Conservation (phyloP, 1,140 invertebrate species). For the Araneus ventricosus region DNA sequence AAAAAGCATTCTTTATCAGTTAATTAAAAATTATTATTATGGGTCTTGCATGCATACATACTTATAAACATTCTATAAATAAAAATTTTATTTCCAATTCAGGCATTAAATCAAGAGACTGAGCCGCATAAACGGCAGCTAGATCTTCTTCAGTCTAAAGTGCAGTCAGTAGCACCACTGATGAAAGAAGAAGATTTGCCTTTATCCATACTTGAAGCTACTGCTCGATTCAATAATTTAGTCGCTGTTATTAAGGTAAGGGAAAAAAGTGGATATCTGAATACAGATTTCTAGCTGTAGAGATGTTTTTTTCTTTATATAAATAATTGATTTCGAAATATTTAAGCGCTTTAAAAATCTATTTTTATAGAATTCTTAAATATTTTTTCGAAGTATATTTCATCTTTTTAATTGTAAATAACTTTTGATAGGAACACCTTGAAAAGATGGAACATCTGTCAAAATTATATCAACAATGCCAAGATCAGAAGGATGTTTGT, state of each 20-base stretch:
- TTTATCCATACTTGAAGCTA: conserved; percentile 83
- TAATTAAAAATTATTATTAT: too few species aligned
- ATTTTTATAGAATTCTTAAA: neutral
- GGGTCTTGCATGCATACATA: neutral
- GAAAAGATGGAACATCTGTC: conserved; percentile 86
- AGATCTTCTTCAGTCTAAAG: conserved; percentile 93
- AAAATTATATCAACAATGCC: conserved; percentile 90
- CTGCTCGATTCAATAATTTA: conserved; percentile 87
- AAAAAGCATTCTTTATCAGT: too few species aligned
- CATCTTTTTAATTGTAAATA: too few species aligned
- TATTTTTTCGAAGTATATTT: neutral
- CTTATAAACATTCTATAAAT: conserved; percentile 10
- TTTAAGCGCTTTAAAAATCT: neutral
- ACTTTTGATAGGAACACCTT: conserved; percentile 70
- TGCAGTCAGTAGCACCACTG: conserved; percentile 84
- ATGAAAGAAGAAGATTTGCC: conserved; percentile 83
- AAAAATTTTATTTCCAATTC: conserved; percentile 76
- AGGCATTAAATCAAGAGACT: conserved; percentile 92
- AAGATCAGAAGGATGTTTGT: conserved; percentile 90
- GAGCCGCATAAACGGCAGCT: conserved; percentile 92
- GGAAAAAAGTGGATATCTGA: neutral
- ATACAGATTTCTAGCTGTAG: neutral
- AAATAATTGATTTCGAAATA: conserved; percentile 1
- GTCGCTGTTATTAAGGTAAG: conserved; percentile 79
- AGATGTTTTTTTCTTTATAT: neutral